These are phyloP conservation scores for Protosalanx chinensis DNA, from an alignment of 2,797 vertebrate species.

Conservation along the genomic window DNA sequence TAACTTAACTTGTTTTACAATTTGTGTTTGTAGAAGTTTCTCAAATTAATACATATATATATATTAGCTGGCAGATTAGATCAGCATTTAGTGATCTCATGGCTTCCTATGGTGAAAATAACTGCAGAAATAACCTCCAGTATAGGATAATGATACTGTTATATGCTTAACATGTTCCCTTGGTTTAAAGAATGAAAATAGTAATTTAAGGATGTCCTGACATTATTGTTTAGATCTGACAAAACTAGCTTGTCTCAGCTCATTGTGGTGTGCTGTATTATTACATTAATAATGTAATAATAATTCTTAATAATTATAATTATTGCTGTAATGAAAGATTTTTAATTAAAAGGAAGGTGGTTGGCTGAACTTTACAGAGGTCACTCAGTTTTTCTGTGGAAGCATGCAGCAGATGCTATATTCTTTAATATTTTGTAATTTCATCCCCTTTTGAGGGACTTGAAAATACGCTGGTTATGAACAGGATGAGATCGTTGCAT, in stretches of 20 bases:
- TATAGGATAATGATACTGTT: background rate
- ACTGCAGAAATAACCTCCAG: background rate
- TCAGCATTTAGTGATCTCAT: background rate
- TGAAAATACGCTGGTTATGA: slow-evolving; percentile 58
- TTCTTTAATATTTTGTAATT: slow-evolving; percentile 54
- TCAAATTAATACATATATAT: background rate
- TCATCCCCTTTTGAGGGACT: slow-evolving; percentile 52
- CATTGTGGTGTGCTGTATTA: slow-evolving; percentile 58
- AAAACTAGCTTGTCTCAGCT: slow-evolving; percentile 49
- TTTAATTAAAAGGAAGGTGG: slow-evolving; percentile 75
- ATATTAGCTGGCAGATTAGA: background rate
- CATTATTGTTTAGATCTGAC: slow-evolving; percentile 62
- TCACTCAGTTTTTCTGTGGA: slow-evolving; percentile 57
- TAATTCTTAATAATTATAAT: too few relatives aligned
- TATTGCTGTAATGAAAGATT: slow-evolving; percentile 69
- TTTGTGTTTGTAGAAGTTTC: slow-evolving; percentile 1
- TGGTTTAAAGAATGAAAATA: slow-evolving; percentile 9
- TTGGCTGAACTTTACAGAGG: slow-evolving; percentile 63
- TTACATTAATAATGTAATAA: too few relatives aligned
- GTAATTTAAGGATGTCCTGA: slow-evolving; percentile 18
- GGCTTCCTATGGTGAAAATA: slow-evolving; percentile 14
- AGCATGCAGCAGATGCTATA: slow-evolving; percentile 27
- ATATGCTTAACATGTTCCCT: slow-evolving; percentile 8
- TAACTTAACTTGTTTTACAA: background rate
- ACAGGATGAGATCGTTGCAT: slow-evolving; percentile 47